Percentiles rank a stretch among this genome's conserved stretches.
Evolutionary conservation across 2,888 invertebrate species (phyloP).

Genomic region (Notocelia uddmanniana): DNA sequence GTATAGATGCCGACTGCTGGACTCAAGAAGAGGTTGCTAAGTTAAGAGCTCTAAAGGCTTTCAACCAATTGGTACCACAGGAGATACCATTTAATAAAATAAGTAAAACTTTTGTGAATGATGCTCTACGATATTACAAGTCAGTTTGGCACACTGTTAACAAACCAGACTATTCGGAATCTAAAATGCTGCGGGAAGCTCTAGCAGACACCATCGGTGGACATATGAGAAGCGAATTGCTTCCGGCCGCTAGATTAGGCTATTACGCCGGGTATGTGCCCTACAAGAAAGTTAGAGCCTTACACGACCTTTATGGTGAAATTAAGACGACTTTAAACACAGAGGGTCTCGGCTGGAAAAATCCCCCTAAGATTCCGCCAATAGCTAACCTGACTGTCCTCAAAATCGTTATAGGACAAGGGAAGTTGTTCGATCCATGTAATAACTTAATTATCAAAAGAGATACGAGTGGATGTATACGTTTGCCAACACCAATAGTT

Average conservation of each 20-base stretch:
- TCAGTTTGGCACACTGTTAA: constrained; percentile 60
- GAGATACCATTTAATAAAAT: constrained; percentile 65
- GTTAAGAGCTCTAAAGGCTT: constrained; percentile 68
- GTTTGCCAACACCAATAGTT: constrained; percentile 69
- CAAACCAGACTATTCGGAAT: constrained; percentile 54
- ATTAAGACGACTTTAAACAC: constrained; percentile 70
- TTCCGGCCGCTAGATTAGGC: constrained; percentile 74
- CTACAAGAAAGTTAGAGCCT: constrained; percentile 62
- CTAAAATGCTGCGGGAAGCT: constrained; percentile 65
- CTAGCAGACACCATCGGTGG: constrained; percentile 74
- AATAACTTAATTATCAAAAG: constrained; percentile 65
- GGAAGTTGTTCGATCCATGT: constrained; percentile 68
- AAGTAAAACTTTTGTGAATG: constrained; percentile 62
- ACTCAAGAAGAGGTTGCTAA: constrained; percentile 68
- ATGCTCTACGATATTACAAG: constrained; percentile 66
- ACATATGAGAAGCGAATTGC: constrained; percentile 69
- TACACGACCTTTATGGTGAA: constrained; percentile 68
- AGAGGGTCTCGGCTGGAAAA: constrained; percentile 74
- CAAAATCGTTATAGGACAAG: constrained; percentile 68
- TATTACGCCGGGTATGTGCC: constrained; percentile 79
- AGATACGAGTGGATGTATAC: constrained; percentile 71
- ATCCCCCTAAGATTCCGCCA: constrained; percentile 59
- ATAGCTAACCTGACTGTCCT: constrained; percentile 74
- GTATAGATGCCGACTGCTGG: constrained; percentile 66
- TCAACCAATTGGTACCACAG: constrained; percentile 67